These are phyloP conservation scores for Bombus sylvicola DNA, from an alignment of 1,140 invertebrate genomes.

Conservation along the genomic window DNA sequence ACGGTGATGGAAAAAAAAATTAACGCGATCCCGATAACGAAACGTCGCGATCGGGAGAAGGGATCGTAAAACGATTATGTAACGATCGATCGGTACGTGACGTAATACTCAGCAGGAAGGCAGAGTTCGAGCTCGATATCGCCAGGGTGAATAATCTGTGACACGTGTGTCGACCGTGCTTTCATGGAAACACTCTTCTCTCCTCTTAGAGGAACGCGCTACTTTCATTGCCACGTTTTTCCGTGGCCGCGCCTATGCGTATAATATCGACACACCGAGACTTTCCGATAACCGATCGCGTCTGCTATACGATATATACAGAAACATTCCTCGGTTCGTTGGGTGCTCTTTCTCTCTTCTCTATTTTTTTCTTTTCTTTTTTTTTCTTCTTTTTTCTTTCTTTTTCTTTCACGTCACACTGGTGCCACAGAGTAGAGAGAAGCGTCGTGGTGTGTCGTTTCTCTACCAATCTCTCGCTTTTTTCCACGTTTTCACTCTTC, in stretches of 20 bases:
- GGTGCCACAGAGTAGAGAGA: no score
- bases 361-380: neutral
- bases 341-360: conserved; percentile 18
- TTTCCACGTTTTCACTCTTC: neutral
- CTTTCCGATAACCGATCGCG: conserved; percentile 68
- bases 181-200: conserved; percentile 2
- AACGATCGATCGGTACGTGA: conserved; percentile 7
- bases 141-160: conserved; percentile 48
- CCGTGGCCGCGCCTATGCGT: conserved; percentile 1
- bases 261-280: conserved; percentile 23
- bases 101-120: neutral
- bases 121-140: conserved; percentile 1
- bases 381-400: neutral
- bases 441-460: neutral
- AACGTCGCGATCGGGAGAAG: neutral
- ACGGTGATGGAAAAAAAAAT: neutral
- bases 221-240: conserved; percentile 48
- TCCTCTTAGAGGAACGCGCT: no score
- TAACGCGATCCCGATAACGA: neutral
- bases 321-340: conserved; percentile 58
- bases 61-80: conserved; percentile 14
- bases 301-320: conserved; percentile 53
- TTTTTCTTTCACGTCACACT: neutral
- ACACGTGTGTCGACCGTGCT: conserved; percentile 31
- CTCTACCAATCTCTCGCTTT: neutral